Base-by-base conservation (phyloP, 2,113 vertebrate genomes). In the Dipodomys merriami region DNA sequence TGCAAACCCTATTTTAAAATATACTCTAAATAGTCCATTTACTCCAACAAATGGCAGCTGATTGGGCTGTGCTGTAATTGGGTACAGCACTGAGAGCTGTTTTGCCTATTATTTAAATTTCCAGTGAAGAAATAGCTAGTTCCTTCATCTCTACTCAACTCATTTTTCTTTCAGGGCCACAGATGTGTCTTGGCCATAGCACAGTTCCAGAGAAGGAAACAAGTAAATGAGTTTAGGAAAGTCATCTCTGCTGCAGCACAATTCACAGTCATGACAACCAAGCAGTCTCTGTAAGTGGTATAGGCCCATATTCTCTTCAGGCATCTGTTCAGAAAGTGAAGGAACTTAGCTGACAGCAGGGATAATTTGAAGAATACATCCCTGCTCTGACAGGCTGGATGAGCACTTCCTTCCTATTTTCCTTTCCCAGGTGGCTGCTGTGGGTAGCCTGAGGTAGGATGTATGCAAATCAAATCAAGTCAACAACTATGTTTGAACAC, bases 1-100 rank as follows among this genome's bases (percentile, higher is more conserved):
- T 95, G 95, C 74, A 92, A 89, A 65, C 94, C 91, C 93, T 96
- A 95, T 96, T 97, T 96, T 96, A 96, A 96, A 97, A 96, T 95
- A 57, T 35, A 94, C 81, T 81, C 91, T 97, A 97, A 97, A 96
- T 96, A 96, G 94, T 96, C 90, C 87, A 97, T 97, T 97, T 96
- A 96, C 95, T 97, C 69, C 46, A 95, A 97, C 96, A 97, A 97
- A 97, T 96, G 96, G 81, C 74, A 97, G 94, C 85, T 97, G 97
- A 97, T 97, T 97, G 93, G 95, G 94, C 91, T 97, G 84, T 96
- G 91, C 95, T 95, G 95, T 97, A 95, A 97, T 97, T 96, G 96
- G 94, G 82, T 94, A 94, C 95, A 96, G 84, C 94, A 93, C 53
- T 94, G 84, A 96, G 94, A 96, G 35, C 94, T 94, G 94, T 74